phyloP scores from a whole-genome alignment of 2,797 vertebrate species.

The Sus cebifrons region DNA sequence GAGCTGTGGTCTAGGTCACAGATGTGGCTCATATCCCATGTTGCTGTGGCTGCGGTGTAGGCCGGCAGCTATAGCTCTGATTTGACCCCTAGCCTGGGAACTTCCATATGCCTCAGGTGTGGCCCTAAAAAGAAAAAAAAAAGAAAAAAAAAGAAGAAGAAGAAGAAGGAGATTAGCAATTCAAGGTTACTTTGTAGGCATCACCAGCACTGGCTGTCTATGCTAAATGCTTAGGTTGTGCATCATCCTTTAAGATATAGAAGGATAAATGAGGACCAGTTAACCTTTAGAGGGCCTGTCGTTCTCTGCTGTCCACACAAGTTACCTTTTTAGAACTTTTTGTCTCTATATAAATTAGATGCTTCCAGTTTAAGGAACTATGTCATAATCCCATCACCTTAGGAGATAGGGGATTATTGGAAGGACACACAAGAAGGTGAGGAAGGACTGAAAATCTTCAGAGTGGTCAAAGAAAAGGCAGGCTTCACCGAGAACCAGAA shows the following conservation, averaged over 20 bases:
- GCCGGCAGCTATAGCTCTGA: too few relatives aligned
- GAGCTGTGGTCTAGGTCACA: too few relatives aligned
- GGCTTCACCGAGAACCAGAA: neutral
- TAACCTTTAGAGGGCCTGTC: neutral
- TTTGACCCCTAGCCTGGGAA: too few relatives aligned
- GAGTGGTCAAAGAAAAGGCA: neutral
- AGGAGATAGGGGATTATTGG: neutral
- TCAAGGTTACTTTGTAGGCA: neutral
- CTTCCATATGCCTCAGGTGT: too few relatives aligned
- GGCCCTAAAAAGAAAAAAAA: too few relatives aligned
- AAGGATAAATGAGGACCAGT: neutral
- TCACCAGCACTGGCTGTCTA: neutral
- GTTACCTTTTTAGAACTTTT: neutral
- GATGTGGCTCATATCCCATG: too few relatives aligned
- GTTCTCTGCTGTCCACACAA: neutral
- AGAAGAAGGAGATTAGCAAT: neutral
- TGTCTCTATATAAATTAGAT: neutral
- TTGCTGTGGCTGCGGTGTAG: too few relatives aligned
- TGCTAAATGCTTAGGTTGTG: neutral
- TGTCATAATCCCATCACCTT: neutral
- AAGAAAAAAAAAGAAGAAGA: neutral
- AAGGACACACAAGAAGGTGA: neutral
- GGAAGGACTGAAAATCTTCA: neutral
- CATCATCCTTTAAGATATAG: neutral
- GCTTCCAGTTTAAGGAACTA: conserved; percentile 18